phyloP scores from a whole-genome alignment of 1,140 invertebrate species.

The Ceratosolen fusciceps region DNA sequence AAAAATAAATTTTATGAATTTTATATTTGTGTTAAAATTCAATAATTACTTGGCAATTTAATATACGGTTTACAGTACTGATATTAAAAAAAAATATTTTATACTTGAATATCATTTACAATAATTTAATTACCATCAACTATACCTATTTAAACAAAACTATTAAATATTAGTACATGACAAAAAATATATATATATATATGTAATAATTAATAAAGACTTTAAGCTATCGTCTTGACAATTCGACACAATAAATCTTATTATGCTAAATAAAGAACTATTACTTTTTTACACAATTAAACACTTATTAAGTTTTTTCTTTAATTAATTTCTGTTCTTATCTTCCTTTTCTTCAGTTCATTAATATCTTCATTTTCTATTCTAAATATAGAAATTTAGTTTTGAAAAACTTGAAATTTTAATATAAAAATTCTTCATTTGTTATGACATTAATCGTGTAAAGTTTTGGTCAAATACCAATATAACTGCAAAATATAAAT shows the following conservation, averaged over 20 bases:
- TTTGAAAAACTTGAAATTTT: slow-evolving; percentile 26
- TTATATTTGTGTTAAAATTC: slow-evolving; percentile 28
- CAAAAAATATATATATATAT: slow-evolving; percentile 24
- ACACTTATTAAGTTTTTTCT: background rate
- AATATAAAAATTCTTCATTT: slow-evolving; percentile 30
- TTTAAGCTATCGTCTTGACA: slow-evolving; percentile 15
- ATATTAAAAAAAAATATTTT: slow-evolving; percentile 24
- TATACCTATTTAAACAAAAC: slow-evolving; percentile 39
- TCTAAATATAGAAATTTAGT: no score
- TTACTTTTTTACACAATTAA: slow-evolving; percentile 25
- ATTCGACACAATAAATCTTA: background rate
- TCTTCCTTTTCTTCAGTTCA: background rate
- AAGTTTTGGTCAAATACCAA: slow-evolving; percentile 79
- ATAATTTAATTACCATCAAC: slow-evolving; percentile 44
- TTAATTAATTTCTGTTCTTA: slow-evolving; percentile 33
- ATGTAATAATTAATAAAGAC: slow-evolving; percentile 31
- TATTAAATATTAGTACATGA: slow-evolving; percentile 41
- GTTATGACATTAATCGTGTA: background rate
- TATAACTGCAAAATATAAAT: slow-evolving; percentile 84
- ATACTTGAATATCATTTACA: slow-evolving; percentile 38
- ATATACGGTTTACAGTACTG: slow-evolving; percentile 10
- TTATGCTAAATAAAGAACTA: slow-evolving; percentile 38
- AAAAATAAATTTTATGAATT: slow-evolving; percentile 11
- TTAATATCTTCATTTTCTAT: no score
- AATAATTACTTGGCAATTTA: slow-evolving; percentile 19